phyloP scores from a whole-genome alignment of 2,113 vertebrate genomes.

The Oryzias melastigma region DNA sequence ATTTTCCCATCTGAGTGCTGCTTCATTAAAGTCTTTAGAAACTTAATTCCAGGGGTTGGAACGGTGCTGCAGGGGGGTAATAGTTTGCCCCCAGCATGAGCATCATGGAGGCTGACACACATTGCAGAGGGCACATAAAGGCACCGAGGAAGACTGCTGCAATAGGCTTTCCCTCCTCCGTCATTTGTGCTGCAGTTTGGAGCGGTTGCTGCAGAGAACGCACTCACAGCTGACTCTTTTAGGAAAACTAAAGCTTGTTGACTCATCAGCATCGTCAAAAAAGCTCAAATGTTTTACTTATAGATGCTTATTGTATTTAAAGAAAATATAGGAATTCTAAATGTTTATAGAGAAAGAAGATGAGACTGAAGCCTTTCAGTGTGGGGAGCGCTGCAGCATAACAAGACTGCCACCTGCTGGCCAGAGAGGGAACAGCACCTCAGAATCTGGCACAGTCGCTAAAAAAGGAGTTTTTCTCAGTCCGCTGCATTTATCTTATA shows the following conservation, averaged over 20 bases:
- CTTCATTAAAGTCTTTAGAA: too few species aligned
- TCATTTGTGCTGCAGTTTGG: slow-evolving; percentile 13
- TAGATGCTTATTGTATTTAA: too few species aligned
- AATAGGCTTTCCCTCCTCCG: slow-evolving; percentile 14
- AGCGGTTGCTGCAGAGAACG: too few species aligned
- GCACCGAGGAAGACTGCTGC: not conserved
- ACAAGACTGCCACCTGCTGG: slow-evolving; percentile 65
- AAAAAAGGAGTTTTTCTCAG: slow-evolving; percentile 65
- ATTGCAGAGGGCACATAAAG: slow-evolving; percentile 1
- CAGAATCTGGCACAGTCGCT: slow-evolving; percentile 45
- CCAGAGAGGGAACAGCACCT: not conserved
- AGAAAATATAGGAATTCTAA: too few species aligned
- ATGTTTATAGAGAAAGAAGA: slow-evolving; percentile 2
- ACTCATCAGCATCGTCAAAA: too few species aligned
- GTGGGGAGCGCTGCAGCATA: slow-evolving; percentile 17
- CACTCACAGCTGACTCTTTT: too few species aligned
- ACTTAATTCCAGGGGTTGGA: not conserved
- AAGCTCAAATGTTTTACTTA: too few species aligned
- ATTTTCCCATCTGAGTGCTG: too few species aligned
- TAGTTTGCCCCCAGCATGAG: not conserved
- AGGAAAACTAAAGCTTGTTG: too few species aligned
- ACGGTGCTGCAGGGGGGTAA: not conserved
- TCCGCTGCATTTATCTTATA: slow-evolving; percentile 70
- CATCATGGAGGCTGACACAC: not conserved
- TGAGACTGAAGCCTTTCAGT: not conserved